These are phyloP conservation scores for Geophilus truncorum DNA, from an alignment of 2,888 invertebrate genomes.

Conservation along the genomic window DNA sequence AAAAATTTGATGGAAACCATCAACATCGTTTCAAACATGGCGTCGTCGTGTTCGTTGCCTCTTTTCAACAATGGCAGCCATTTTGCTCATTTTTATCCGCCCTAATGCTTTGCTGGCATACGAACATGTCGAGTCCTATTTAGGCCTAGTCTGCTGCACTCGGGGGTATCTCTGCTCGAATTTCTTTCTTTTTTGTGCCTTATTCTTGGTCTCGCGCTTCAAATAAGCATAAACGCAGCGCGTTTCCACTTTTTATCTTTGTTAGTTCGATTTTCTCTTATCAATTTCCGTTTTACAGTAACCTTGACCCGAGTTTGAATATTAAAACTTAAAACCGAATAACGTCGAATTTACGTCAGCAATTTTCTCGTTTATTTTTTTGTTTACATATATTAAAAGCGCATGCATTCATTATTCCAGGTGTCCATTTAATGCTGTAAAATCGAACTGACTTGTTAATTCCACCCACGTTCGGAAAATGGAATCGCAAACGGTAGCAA, in stretches of 20 bases:
- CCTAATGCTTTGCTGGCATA: conserved; percentile 28
- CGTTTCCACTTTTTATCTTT: neutral
- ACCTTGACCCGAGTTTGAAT: neutral
- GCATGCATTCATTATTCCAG: neutral
- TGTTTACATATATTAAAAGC: neutral
- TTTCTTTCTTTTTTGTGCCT: neutral
- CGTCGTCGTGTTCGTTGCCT: neutral
- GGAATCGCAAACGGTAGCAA: conserved; percentile 32
- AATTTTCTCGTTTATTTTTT: neutral
- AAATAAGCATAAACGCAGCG: neutral
- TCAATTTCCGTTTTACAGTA: neutral
- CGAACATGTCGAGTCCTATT: neutral
- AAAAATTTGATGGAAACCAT: neutral
- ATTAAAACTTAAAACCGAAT: neutral
- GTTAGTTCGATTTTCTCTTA: neutral
- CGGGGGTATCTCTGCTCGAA: neutral
- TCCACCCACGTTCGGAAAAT: neutral
- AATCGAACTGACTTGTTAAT: neutral
- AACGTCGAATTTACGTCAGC: no score
- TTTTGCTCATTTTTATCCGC: conserved; percentile 6
- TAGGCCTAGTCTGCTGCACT: neutral
- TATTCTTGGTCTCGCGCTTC: neutral
- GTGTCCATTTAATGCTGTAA: neutral
- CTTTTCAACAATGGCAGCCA: conserved; percentile 28
- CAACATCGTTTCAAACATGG: neutral